These are phyloP conservation scores for Temnopleurus reevesii DNA, from an alignment of 53 echinoderm and acorn worm genomes.

Conservation along the genomic window DNA sequence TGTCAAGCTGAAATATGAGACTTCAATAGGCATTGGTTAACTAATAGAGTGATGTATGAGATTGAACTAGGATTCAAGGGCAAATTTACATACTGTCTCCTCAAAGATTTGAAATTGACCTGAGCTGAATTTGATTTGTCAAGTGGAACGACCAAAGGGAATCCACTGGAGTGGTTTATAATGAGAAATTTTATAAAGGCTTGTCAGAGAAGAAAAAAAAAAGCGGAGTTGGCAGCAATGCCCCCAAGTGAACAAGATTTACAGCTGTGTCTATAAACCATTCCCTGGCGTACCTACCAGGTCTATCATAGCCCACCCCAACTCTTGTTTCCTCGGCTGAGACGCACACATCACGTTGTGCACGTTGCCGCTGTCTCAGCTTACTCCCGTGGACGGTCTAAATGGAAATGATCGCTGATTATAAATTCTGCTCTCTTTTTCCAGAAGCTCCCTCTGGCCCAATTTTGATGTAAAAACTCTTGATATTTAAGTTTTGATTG, in stretches of 20 bases:
- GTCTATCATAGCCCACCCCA: constrained; percentile 4
- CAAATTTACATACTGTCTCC: neutral
- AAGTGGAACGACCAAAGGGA: neutral
- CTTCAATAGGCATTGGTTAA: neutral
- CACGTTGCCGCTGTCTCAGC: constrained; percentile 30
- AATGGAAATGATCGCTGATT: constrained; percentile 31
- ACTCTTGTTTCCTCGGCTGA: constrained; percentile 35
- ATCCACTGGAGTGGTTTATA: neutral
- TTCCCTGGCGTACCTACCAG: constrained; percentile 15
- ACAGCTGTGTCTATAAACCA: constrained; percentile 51
- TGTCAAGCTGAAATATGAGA: neutral
- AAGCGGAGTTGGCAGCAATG: neutral
- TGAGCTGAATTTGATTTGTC: neutral
- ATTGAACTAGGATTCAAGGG: neutral
- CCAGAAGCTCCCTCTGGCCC: constrained; percentile 5
- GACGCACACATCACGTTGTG: constrained; percentile 20
- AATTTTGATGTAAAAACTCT: neutral
- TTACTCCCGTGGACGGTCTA: constrained; percentile 4
- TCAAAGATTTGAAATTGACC: neutral
- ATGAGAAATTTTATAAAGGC: neutral
- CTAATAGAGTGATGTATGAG: constrained; percentile 16
- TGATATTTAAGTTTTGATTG: neutral
- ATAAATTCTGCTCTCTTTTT: constrained; percentile 14
- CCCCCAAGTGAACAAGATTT: constrained; percentile 53
- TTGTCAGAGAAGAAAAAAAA: neutral